phyloP scores from a whole-genome alignment of 1,140 invertebrate genomes.

The Drosophila arawakana region DNA sequence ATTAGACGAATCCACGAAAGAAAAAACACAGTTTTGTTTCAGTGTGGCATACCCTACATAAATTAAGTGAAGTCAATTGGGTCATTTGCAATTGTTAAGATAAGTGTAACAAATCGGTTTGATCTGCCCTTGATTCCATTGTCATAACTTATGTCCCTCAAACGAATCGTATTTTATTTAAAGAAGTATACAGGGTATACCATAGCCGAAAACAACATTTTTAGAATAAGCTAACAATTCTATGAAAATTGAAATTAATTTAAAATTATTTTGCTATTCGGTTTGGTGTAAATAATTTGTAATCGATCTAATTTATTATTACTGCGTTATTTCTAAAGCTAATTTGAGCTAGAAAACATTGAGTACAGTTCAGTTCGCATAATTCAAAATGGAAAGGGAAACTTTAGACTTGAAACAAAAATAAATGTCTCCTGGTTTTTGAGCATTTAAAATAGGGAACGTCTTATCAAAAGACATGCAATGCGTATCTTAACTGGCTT shows the following conservation, averaged over 20 bases:
- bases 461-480: conserved; percentile 2
- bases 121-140: background rate
- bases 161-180: no score
- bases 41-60: background rate
- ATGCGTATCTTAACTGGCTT: conserved; percentile 14
- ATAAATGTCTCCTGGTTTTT: background rate
- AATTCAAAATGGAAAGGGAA: background rate
- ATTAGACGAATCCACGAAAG: background rate
- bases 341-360: no score
- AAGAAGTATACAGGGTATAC: no score
- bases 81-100: background rate
- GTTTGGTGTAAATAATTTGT: no score
- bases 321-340: no score
- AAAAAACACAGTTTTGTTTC: background rate
- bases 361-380: no score
- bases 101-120: background rate
- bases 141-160: no score
- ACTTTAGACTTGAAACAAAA: background rate
- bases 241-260: no score
- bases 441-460: conserved; percentile 5
- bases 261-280: no score
- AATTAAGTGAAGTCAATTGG: background rate
- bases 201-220: no score
- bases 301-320: no score
- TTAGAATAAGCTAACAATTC: no score